A percentile compares a stretch with the other conserved stretches of the same genome.
phyloP scores from a whole-genome alignment of 2,888 invertebrate species.

The Scaptodrosophila latifasciaeformis region DNA sequence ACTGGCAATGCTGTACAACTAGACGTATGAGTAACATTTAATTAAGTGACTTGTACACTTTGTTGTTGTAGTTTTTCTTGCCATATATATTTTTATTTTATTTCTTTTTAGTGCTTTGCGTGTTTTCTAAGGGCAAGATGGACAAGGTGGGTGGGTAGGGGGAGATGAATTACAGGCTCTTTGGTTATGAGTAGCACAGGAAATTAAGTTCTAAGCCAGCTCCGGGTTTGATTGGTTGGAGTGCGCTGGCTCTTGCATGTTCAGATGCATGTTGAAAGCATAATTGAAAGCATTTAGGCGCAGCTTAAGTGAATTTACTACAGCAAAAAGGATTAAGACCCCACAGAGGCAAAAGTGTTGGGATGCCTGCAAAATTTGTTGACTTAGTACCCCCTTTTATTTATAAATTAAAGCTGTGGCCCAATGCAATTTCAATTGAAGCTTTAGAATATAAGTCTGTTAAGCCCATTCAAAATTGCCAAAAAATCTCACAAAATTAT shows the following conservation, averaged over 20 bases:
- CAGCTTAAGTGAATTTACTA: slow-evolving; percentile 42
- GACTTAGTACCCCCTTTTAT: no score
- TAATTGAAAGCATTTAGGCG: slow-evolving; percentile 49
- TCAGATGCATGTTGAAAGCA: slow-evolving; percentile 31
- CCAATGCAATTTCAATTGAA: no score
- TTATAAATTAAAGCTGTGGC: no score
- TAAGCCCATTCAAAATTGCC: no score
- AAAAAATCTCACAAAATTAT: no score
- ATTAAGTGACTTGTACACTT: slow-evolving; percentile 52
- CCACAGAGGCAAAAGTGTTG: no score
- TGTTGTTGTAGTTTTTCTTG: slow-evolving; percentile 17
- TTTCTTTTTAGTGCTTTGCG: slow-evolving; percentile 15
- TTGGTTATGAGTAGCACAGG: slow-evolving; percentile 46
- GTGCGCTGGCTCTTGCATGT: slow-evolving; percentile 21
- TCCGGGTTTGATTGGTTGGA: no score
- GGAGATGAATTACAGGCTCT: slow-evolving; percentile 16
- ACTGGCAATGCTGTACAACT: slow-evolving; percentile 15
- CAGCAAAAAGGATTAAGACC: slow-evolving; percentile 33
- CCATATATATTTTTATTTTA: not conserved
- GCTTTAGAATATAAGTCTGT: no score
- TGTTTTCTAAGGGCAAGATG: slow-evolving; percentile 12
- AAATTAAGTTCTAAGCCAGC: slow-evolving; percentile 53
- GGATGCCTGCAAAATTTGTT: no score
- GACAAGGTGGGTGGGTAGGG: not conserved
- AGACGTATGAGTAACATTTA: slow-evolving; percentile 52